phyloP scores from a whole-genome alignment of 2,888 invertebrate species.

The Ormyrus rosae region DNA sequence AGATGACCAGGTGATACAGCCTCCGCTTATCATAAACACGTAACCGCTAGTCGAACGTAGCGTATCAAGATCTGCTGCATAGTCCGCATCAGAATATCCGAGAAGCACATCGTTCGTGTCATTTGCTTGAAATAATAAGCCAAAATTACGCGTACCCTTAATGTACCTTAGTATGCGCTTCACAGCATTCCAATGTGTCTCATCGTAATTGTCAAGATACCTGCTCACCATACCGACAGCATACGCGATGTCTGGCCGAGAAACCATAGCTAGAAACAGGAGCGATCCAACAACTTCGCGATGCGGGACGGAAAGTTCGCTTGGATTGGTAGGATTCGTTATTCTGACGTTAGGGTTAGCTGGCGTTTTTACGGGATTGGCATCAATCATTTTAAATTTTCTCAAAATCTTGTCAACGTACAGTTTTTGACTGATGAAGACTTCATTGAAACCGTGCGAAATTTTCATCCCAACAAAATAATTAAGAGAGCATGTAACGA shows the following conservation, averaged over 20 bases:
- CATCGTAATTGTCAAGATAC: slow-evolving; percentile 30
- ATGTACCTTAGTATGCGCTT: slow-evolving; percentile 49
- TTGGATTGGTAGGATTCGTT: background rate
- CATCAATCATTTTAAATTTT: slow-evolving; percentile 49
- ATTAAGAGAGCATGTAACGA: slow-evolving; percentile 1
- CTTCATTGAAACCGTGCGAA: background rate
- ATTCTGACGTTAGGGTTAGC: slow-evolving; percentile 29
- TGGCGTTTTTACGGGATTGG: slow-evolving; percentile 43
- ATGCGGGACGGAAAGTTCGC: slow-evolving; percentile 30
- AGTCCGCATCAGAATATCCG: slow-evolving; percentile 60
- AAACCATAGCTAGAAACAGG: slow-evolving; percentile 40
- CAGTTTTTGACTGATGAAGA: slow-evolving; percentile 41
- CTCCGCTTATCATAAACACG: slow-evolving; percentile 54
- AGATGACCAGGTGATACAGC: slow-evolving; percentile 59
- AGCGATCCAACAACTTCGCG: slow-evolving; percentile 52
- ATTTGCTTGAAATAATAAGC: slow-evolving; percentile 29
- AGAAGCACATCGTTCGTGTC: background rate
- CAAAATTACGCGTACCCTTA: slow-evolving; percentile 31
- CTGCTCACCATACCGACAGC: slow-evolving; percentile 28
- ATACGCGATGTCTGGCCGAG: slow-evolving; percentile 47
- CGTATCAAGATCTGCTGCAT: slow-evolving; percentile 56
- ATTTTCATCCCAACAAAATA: slow-evolving; percentile 38
- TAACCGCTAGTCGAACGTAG: slow-evolving; percentile 61
- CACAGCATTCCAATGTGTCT: slow-evolving; percentile 45
- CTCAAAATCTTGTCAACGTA: slow-evolving; percentile 42